A percentile compares a stretch with the other conserved stretches of the same genome.
phyloP scores from a whole-genome alignment of 2,113 vertebrate genomes.

The Arvicanthis niloticus region DNA sequence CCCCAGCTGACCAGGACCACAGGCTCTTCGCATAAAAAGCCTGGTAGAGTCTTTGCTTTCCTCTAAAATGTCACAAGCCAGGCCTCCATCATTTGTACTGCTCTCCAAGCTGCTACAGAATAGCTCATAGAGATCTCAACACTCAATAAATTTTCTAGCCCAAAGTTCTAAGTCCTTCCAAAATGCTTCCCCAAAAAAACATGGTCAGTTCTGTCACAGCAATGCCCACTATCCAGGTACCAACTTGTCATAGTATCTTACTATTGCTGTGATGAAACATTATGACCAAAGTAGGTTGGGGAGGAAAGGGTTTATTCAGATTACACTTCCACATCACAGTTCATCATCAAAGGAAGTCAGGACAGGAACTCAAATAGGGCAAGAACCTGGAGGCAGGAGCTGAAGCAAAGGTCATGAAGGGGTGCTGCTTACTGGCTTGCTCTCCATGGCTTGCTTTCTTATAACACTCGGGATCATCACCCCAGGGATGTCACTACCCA shows the following conservation, averaged over 20 bases:
- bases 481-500: background rate
- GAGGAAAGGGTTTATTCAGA: background rate
- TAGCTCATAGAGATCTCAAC: background rate
- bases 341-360: background rate
- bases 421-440: background rate
- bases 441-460: background rate
- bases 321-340: background rate
- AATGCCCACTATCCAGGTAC: background rate
- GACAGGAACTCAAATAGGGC: background rate
- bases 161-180: background rate
- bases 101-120: background rate
- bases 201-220: background rate
- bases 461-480: background rate
- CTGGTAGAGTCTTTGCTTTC: too few species aligned
- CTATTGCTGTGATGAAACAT: background rate
- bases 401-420: background rate
- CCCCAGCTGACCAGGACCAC: too few species aligned
- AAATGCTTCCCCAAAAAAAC: background rate
- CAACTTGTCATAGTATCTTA: background rate
- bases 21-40: too few species aligned
- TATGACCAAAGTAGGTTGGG: background rate
- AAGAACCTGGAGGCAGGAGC: background rate
- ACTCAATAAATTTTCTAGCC: background rate
- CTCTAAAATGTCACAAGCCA: background rate
- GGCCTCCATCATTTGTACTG: background rate